phyloP scores from a whole-genome alignment of 1,140 invertebrate genomes.

The Laupala kohalensis region DNA sequence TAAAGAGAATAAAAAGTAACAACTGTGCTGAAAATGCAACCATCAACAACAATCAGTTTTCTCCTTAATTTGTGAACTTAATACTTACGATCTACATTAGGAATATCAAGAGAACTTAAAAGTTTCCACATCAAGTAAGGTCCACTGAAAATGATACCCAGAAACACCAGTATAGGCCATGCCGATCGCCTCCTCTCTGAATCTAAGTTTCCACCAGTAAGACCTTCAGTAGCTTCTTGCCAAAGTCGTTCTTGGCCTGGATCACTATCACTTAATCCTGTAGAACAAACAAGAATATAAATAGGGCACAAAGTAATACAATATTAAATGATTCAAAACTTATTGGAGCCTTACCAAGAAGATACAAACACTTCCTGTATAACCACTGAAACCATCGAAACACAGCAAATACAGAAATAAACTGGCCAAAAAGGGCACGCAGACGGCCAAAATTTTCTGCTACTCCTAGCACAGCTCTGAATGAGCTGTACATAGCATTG shows the following conservation, averaged over 20 bases:
- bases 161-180: conserved; percentile 66
- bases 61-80: no score
- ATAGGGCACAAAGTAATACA: background rate
- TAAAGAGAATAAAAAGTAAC: no score
- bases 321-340: no score
- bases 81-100: conserved; percentile 34
- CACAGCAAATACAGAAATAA: conserved; percentile 73
- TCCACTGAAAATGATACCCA: conserved; percentile 73
- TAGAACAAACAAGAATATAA: conserved; percentile 16
- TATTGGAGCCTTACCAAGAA: conserved; percentile 43
- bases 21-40: no score
- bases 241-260: conserved; percentile 28
- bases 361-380: conserved; percentile 53
- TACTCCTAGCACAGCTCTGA: conserved; percentile 85
- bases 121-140: conserved; percentile 87
- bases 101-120: conserved; percentile 42
- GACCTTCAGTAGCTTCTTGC: conserved; percentile 27
- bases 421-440: conserved; percentile 63
- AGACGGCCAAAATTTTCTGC: conserved; percentile 85
- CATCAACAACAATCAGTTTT: background rate
- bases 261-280: conserved; percentile 35
- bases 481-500: conserved; percentile 86
- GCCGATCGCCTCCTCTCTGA: conserved; percentile 32
- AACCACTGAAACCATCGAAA: conserved; percentile 67
- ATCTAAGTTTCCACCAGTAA: conserved; percentile 15